Evolutionary conservation across 2,113 vertebrate genomes (phyloP).

Genomic region (Pelusios castaneus): DNA sequence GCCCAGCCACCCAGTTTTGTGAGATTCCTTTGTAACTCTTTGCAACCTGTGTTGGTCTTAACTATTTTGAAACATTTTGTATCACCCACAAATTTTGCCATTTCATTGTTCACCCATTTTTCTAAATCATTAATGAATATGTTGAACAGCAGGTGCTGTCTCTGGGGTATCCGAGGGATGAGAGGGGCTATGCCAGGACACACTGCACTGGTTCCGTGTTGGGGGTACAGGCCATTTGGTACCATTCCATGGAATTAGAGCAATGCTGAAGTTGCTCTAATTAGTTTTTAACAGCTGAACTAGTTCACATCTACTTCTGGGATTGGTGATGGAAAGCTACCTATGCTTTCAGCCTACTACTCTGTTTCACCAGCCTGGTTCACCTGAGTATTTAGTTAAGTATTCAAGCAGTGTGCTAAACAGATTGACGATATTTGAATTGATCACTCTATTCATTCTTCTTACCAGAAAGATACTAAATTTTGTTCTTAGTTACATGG

Average conservation of each 20-base stretch:
- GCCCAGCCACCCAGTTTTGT: not conserved
- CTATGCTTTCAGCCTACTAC: not conserved
- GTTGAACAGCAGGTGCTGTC: not conserved
- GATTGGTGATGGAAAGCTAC: not conserved
- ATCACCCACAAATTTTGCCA: not conserved
- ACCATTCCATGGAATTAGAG: not conserved
- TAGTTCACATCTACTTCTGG: fast-evolving
- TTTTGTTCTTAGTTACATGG: not conserved
- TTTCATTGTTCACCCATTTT: not conserved
- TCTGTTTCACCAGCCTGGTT: not conserved
- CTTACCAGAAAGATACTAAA: not conserved
- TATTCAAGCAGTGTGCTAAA: not conserved
- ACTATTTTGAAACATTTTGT: not conserved
- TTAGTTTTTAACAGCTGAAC: not conserved
- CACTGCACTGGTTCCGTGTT: not conserved
- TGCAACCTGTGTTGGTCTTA: not conserved
- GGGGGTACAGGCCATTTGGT: not conserved
- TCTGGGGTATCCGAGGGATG: not conserved
- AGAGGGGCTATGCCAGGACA: not conserved
- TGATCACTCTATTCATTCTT: not conserved
- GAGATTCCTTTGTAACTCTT: not conserved
- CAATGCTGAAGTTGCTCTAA: not conserved
- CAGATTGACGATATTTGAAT: not conserved
- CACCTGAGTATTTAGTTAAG: not conserved
- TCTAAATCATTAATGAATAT: not conserved